phyloP scores from a whole-genome alignment of 2,888 invertebrate species.

The Margaritifera margaritifera region DNA sequence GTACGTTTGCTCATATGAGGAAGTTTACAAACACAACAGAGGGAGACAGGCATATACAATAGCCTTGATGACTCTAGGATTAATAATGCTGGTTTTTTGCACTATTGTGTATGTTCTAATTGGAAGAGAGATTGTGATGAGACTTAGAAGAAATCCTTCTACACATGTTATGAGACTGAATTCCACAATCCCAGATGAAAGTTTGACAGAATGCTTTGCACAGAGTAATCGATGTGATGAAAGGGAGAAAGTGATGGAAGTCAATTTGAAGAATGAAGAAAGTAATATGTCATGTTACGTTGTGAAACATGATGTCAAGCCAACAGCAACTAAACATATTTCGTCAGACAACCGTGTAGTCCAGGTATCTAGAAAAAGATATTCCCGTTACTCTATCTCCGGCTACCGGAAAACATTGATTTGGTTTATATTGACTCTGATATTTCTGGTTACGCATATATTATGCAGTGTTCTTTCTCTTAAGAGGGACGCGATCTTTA shows the following conservation, averaged over 20 bases:
- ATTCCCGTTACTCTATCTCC: too few species aligned
- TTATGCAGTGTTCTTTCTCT: slow-evolving; percentile 23
- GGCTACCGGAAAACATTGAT: slow-evolving; percentile 17
- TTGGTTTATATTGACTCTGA: slow-evolving; percentile 33
- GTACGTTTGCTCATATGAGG: slow-evolving; percentile 22
- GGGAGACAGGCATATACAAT: slow-evolving; percentile 22
- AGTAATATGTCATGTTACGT: too few species aligned
- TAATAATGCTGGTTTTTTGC: slow-evolving; percentile 12
- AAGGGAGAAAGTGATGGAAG: too few species aligned
- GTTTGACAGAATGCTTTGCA: too few species aligned
- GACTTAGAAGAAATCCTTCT: too few species aligned
- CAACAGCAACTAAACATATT: too few species aligned
- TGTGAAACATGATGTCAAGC: too few species aligned
- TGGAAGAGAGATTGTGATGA: slow-evolving; percentile 15
- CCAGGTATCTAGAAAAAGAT: too few species aligned
- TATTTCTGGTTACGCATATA: slow-evolving; percentile 25
- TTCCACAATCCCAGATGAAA: too few species aligned
- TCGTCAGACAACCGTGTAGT: too few species aligned
- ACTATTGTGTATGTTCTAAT: slow-evolving; percentile 29
- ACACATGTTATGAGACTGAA: too few species aligned
- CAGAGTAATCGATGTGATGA: slow-evolving; percentile 11
- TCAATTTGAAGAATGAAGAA: too few species aligned
- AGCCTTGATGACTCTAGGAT: slow-evolving; percentile 12
- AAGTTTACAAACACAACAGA: slow-evolving; percentile 13
- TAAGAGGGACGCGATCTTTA: slow-evolving; percentile 9